A percentile compares a stretch with the other conserved stretches of the same genome.
Conservation (phyloP, 2,797 vertebrate genomes). For the Gallinago stenura region DNA sequence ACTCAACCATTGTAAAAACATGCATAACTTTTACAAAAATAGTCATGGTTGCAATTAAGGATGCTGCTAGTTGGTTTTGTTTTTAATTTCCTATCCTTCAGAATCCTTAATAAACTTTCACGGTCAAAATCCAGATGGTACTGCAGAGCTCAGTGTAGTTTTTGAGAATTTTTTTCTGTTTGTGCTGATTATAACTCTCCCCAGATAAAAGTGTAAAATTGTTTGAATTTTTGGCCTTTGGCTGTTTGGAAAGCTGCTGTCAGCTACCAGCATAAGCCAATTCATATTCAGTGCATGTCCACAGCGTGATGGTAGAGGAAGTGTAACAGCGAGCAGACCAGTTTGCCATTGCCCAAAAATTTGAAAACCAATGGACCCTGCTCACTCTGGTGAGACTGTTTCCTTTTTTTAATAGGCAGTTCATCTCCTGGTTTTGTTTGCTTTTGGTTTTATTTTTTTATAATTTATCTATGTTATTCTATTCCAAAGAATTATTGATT, state of each 20-base stretch:
- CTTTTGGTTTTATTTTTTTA: no score
- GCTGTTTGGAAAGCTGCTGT: conserved; percentile 41
- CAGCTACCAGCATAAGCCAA: neutral
- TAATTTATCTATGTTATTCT: neutral
- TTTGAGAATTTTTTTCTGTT: neutral
- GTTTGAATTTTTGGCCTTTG: conserved; percentile 60
- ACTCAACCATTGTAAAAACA: neutral
- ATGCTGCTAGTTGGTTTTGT: neutral
- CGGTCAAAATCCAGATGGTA: conserved; percentile 49
- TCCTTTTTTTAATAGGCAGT: neutral
- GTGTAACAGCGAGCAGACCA: neutral
- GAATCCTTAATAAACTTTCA: conserved; percentile 27
- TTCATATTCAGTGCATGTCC: neutral
- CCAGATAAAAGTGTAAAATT: conserved; percentile 36
- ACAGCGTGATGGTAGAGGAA: neutral
- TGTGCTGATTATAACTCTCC: conserved; percentile 34
- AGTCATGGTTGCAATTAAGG: neutral
- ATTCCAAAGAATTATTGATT: neutral
- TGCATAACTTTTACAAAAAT: neutral
- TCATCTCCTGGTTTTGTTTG: neutral
- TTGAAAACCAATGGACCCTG: neutral
- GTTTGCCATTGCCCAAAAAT: neutral
- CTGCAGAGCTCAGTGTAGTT: neutral
- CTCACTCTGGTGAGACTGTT: neutral
- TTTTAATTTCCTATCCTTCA: conserved; percentile 27